Conservation (phyloP, 1,140 invertebrate species). For the Drosophila seguyi region DNA sequence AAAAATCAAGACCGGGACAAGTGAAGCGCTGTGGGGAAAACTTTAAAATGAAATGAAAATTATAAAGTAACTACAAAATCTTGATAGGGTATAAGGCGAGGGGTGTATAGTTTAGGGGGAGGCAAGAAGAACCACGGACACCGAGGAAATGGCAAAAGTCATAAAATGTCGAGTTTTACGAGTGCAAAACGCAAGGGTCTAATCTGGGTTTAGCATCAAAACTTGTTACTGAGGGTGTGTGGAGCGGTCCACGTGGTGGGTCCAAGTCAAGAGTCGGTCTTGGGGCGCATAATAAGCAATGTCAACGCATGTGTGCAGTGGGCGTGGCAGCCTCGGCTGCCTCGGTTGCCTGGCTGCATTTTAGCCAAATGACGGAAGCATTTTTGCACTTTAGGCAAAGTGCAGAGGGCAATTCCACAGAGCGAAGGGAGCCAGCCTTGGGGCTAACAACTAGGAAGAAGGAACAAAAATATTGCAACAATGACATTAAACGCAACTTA, state of each 20-base stretch:
- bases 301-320: constrained; percentile 71
- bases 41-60: constrained; percentile 79
- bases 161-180: constrained; percentile 83
- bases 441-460: constrained; percentile 18
- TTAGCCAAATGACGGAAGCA: constrained; percentile 72
- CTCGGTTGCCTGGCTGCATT: constrained; percentile 48
- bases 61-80: constrained; percentile 84
- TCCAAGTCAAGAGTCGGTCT: constrained; percentile 30
- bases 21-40: constrained; percentile 43
- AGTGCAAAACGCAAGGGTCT: constrained; percentile 83
- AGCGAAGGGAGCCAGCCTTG: not conserved
- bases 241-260: not conserved
- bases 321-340: constrained; percentile 5
- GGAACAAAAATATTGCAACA: constrained; percentile 77
- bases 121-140: constrained; percentile 11
- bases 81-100: constrained; percentile 68
- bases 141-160: constrained; percentile 81
- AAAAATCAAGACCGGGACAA: constrained; percentile 8
- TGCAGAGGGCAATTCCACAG: constrained; percentile 58
- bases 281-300: constrained; percentile 72
- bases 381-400: constrained; percentile 81
- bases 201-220: constrained; percentile 82
- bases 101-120: constrained; percentile 13
- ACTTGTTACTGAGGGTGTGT: constrained; percentile 64
- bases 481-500: constrained; percentile 83